Evolutionary conservation across 2,113 vertebrate genomes (phyloP).

Genomic region (Toxotes jaculatrix): DNA sequence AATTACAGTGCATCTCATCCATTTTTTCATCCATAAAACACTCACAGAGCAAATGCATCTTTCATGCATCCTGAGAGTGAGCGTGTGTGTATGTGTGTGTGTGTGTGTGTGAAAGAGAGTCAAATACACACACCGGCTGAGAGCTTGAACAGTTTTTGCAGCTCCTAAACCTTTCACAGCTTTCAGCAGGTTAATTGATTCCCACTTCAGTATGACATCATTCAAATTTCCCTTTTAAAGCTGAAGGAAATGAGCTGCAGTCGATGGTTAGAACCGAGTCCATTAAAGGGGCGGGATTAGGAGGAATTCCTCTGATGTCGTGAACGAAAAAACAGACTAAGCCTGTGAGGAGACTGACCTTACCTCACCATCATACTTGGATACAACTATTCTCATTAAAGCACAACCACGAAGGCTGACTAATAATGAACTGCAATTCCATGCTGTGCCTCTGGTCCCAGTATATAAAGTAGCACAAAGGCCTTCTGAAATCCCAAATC

Average conservation of each 20-base stretch:
- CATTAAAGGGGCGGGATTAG: constrained; percentile 41
- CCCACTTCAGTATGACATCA: constrained; percentile 62
- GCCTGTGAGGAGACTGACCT: constrained; percentile 21
- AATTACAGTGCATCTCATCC: constrained; percentile 70
- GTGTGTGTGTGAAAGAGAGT: not conserved
- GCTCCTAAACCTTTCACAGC: constrained; percentile 44
- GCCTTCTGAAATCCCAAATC: not conserved
- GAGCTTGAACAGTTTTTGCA: constrained; percentile 12
- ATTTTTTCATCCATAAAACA: constrained; percentile 54
- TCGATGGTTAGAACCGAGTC: constrained; percentile 42
- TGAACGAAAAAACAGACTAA: constrained; percentile 52
- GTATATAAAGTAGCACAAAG: not conserved
- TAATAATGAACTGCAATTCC: not conserved
- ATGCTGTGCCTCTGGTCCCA: constrained; percentile 22
- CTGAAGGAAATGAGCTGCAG: constrained; percentile 49
- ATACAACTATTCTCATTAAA: constrained; percentile 48
- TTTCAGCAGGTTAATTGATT: constrained; percentile 70
- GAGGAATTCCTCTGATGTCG: constrained; percentile 51
- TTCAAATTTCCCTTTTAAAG: constrained; percentile 54
- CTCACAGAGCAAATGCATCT: constrained; percentile 30
- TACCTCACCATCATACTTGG: constrained; percentile 37
- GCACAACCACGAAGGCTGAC: not conserved
- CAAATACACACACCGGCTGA: not conserved
- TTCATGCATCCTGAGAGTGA: constrained; percentile 12
- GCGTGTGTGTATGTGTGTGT: not conserved